These are phyloP conservation scores for Glaucomys volans DNA, from an alignment of 2,113 vertebrate genomes.

Conservation along the genomic window DNA sequence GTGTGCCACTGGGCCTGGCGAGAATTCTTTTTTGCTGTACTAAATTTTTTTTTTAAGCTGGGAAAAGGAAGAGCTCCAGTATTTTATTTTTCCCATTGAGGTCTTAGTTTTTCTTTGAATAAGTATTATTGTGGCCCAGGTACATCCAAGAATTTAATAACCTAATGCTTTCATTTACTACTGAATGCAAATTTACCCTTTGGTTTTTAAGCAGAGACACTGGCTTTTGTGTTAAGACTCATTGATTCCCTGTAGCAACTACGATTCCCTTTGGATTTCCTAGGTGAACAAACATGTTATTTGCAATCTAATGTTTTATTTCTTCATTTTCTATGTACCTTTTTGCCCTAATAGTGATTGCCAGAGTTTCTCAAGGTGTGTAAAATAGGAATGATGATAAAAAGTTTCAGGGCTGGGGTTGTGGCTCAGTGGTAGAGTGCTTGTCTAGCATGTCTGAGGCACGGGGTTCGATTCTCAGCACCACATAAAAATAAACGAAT, in stretches of 20 bases:
- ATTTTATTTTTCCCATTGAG: background rate
- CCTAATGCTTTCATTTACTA: background rate
- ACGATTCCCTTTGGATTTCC: background rate
- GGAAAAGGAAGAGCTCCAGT: background rate
- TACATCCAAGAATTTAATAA: constrained; percentile 10
- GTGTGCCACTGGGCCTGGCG: background rate
- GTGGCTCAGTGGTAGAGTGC: too few relatives aligned
- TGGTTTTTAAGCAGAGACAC: background rate
- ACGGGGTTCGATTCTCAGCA: too few relatives aligned
- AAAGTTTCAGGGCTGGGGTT: constrained; percentile 2
- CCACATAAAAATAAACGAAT: too few relatives aligned
- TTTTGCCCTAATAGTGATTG: background rate
- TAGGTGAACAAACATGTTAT: background rate
- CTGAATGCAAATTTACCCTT: background rate
- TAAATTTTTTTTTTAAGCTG: background rate
- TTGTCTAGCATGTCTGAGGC: too few relatives aligned
- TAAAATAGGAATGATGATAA: constrained; percentile 11
- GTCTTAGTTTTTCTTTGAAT: constrained; percentile 50
- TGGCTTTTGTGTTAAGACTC: background rate
- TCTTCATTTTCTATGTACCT: background rate
- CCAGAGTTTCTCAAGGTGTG: constrained; percentile 12
- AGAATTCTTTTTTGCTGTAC: constrained; percentile 41
- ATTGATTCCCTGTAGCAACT: background rate
- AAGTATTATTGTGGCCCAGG: background rate
- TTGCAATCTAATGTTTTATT: constrained; percentile 10